Base-by-base conservation (phyloP, 2,113 vertebrate genomes). In the Phyllostomus hastatus region DNA sequence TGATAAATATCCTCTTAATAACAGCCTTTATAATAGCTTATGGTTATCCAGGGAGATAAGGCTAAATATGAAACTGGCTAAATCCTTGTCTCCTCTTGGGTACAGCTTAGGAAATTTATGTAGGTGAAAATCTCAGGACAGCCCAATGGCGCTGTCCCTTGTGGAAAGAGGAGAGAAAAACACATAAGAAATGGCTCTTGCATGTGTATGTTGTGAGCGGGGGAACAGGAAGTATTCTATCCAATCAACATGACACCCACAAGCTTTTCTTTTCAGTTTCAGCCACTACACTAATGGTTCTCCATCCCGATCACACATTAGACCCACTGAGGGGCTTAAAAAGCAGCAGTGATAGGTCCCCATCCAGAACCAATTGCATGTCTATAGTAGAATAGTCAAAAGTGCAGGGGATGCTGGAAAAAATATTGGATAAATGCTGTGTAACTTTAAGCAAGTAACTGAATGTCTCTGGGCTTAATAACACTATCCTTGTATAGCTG, bases 21-120 rank as follows among this genome's bases (percentile, higher is more conserved):
- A 35, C 28, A 73, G 48, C 2, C 7, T 50, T 87, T 14, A 48
- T 10, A 14, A 33, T 12, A 33, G 48, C 16, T 50, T 41, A 41
- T 17, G 6, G 22, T n/a, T 85, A 73, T 73, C 79, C 54, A 91
- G 78, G 35, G 43, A 82, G 64, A 81, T 10, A n/a, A 64, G 84
- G 66, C 59, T 78, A 95, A 76, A 38, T 46, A 72, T 10, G 69
- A 66, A 88, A 52, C 46, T 57, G 46, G 38, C n/a, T 76, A 59
- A 83, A 43, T 87, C 50, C 57, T 43, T 79, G 41, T 31, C 6
- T 90, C 16, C 19, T 2, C 24, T 73, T 20, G 70, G 83, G 16
- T 7, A 38, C 8, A 22, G 66, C 38, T 94, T 78, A 91, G 80
- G 70, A 70, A 24, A 54, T 12, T 9, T 1, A 48, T 4, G 2